phyloP scores from a whole-genome alignment of 1,140 invertebrate species.

The Macrotrachela quadricornifera region DNA sequence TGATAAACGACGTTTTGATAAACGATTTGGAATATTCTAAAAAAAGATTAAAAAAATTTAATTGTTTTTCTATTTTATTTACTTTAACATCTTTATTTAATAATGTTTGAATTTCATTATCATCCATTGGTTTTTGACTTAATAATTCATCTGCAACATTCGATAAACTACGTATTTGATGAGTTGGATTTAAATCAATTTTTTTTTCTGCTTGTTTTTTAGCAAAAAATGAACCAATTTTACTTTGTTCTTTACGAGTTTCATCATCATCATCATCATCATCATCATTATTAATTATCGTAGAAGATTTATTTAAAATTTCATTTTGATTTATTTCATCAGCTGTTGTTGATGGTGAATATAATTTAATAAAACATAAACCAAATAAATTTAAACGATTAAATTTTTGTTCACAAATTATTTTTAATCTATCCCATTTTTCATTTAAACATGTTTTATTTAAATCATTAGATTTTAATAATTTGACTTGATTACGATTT shows the following conservation, averaged over 20 bases:
- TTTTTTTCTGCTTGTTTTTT: constrained; percentile 15
- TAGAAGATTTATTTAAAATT: constrained; percentile 26
- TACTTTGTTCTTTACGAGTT: constrained; percentile 9
- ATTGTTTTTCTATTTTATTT: background rate
- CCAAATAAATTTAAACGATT: constrained; percentile 44
- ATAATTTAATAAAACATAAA: constrained; percentile 42
- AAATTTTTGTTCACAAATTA: constrained; percentile 64
- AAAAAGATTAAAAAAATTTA: background rate
- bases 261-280: constrained; percentile 15
- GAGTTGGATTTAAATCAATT: background rate
- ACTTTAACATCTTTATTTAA: background rate
- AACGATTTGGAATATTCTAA: too few species aligned
- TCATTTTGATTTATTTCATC: constrained; percentile 31
- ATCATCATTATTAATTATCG: constrained; percentile 32
- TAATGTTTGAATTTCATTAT: background rate
- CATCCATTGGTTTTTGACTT: background rate
- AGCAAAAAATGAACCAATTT: constrained; percentile 35
- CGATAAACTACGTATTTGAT: background rate
- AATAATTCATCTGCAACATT: background rate
- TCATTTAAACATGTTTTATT: constrained; percentile 34
- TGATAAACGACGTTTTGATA: too few species aligned
- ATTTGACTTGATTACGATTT: constrained; percentile 47
- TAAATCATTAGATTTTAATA: constrained; percentile 43
- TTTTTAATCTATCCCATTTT: constrained; percentile 59
- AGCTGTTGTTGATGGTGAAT: background rate